Conservation (phyloP, 2,888 invertebrate species). For the Mechanitis messenoides region DNA sequence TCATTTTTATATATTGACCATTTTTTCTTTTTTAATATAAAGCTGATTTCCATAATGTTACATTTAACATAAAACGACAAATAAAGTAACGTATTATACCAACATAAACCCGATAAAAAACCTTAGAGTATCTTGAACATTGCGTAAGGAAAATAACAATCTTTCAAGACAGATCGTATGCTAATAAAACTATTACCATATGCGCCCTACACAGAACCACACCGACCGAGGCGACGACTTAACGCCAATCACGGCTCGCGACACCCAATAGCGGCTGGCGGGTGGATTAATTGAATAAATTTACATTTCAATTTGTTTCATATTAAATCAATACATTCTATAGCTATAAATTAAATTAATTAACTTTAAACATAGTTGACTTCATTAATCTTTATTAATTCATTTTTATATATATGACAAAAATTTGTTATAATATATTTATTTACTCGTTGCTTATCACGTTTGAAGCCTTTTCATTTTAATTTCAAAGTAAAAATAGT, state of each 20-base stretch:
- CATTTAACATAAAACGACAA: too few species aligned
- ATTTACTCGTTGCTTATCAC: too few species aligned
- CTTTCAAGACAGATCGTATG: conserved; percentile 7
- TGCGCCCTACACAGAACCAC: conserved; percentile 53
- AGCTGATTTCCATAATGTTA: too few species aligned
- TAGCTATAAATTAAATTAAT: neutral
- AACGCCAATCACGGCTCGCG: conserved; percentile 70
- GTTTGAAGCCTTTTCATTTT: too few species aligned
- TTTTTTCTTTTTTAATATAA: too few species aligned
- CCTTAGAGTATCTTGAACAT: neutral
- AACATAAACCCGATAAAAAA: neutral
- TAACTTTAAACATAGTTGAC: too few species aligned
- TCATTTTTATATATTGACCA: too few species aligned
- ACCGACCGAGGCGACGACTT: conserved; percentile 59
- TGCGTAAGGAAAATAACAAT: conserved; percentile 7
- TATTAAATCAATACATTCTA: conserved; percentile 43
- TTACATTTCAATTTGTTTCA: conserved; percentile 73
- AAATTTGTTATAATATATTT: too few species aligned
- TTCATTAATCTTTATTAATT: too few species aligned
- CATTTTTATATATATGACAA: too few species aligned
- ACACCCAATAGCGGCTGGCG: conserved; percentile 67
- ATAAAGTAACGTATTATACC: neutral
- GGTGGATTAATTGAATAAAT: conserved; percentile 74
- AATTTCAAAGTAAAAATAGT: too few species aligned
- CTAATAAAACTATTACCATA: conserved; percentile 25